These are phyloP conservation scores for Emys orbicularis DNA, from an alignment of 2,797 vertebrate species.

Conservation along the genomic window DNA sequence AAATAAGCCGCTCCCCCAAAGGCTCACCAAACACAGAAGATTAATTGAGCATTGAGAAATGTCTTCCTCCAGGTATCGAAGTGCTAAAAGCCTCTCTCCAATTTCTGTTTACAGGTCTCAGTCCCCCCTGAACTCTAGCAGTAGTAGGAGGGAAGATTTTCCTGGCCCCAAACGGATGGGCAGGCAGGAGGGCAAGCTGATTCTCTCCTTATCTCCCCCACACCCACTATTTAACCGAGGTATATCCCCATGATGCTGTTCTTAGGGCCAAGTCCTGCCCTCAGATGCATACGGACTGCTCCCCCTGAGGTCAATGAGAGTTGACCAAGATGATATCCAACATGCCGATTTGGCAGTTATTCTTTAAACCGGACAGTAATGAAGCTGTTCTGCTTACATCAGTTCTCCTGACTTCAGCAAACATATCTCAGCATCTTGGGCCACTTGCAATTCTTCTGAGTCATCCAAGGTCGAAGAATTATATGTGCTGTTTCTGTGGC, in stretches of 20 bases:
- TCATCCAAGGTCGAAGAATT: constrained; percentile 85
- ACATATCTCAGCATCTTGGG: constrained; percentile 93
- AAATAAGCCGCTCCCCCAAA: not conserved
- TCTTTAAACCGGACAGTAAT: not conserved
- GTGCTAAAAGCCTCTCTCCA: not conserved
- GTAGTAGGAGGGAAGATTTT: not conserved
- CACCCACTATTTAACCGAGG: rapidly evolving
- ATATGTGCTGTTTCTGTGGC: constrained; percentile 76
- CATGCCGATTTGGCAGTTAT: not conserved
- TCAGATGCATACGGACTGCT: not conserved
- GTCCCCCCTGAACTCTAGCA: not conserved
- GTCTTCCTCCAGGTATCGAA: not conserved
- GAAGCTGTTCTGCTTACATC: constrained; percentile 84
- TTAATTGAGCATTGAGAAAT: not conserved
- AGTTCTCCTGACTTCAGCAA: constrained; percentile 93
- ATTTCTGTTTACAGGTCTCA: not conserved
- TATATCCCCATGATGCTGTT: not conserved
- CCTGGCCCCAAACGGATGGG: not conserved
- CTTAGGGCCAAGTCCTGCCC: not conserved
- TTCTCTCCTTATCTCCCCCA: not conserved
- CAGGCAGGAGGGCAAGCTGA: not conserved
- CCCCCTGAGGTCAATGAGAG: not conserved
- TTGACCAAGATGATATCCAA: not conserved
- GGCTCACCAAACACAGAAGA: not conserved
- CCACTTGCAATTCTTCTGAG: constrained; percentile 82